Evolutionary conservation across 2,888 invertebrate species (phyloP), one percentile per base, ranked within the genome.

Genomic region (Physocephala rufipes): DNA sequence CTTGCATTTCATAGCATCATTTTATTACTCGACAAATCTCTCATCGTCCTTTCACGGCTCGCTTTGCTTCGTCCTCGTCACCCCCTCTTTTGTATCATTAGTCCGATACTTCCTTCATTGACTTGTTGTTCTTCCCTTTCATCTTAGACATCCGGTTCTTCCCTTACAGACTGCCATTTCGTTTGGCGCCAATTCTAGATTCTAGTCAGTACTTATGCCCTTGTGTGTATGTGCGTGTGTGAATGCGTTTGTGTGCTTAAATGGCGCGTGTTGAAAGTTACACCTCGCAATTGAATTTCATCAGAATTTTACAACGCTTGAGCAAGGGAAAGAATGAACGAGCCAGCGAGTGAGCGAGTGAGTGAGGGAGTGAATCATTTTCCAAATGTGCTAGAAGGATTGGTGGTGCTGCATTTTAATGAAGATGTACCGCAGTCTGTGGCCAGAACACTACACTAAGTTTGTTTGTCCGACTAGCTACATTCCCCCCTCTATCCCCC

Each of bases 271-370:
- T 51, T 70, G 67, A 73, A 70, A 67, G 71, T 72, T 72, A 68
- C 74, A 71, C 74, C 71, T 71, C 65, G 21, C 72, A 70, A 71
- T 67, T 67, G 68, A 67, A 71, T 70, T 70, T 53, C 74, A 65
- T 43, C 62, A 47, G 55, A 62, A 63, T 63, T 65, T 59, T 58
- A 59, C 71, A 67, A 19, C 55, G 30, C 5, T 16, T 36, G 49
- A 69, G 63, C 43, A 19, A 30, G 58, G 24, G 64, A 28, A 16
- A 9, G 43, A 9, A 28, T 13, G 45, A 66, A 36, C 15, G 21
- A 49, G 49, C 36, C 36, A 36, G 5, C 26, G 64, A 43, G 55
- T 30, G 5, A 36, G 21, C 21, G 26, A n/a, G 63, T 21, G 47
- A 28, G 65, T 16, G n/a, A n/a, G n/a, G n/a, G n/a, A n/a, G n/a